Percentiles rank a stretch among this genome's conserved stretches.
Evolutionary conservation across 2,888 invertebrate genomes (phyloP).

Genomic region (Notodonta ziczac): DNA sequence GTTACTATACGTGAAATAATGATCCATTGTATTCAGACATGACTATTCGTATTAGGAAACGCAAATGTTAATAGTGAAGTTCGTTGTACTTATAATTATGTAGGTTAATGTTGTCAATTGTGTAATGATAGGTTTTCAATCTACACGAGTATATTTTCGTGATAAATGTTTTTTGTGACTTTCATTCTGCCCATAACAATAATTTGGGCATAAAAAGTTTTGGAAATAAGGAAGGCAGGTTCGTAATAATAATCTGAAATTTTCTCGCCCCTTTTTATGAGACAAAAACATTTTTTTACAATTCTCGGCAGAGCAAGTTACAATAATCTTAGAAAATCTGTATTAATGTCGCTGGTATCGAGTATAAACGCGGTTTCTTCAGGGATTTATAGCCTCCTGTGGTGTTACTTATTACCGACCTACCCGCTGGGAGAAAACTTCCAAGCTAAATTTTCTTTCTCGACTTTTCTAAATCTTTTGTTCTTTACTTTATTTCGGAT

Average conservation of each 20-base stretch:
- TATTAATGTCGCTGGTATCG: constrained; percentile 61
- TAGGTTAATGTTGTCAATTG: too few relatives aligned
- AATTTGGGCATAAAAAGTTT: too few relatives aligned
- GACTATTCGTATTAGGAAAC: constrained; percentile 14
- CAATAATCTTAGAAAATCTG: constrained; percentile 61
- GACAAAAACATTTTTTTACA: constrained; percentile 28
- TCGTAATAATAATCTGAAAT: background rate
- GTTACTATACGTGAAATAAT: constrained; percentile 15
- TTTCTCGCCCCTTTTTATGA: background rate
- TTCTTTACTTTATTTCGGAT: constrained; percentile 37
- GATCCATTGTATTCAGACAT: constrained; percentile 36
- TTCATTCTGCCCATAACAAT: too few relatives aligned
- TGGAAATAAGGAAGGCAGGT: constrained; percentile 5
- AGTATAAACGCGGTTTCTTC: constrained; percentile 60
- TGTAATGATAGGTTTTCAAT: too few relatives aligned
- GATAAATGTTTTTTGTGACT: too few relatives aligned
- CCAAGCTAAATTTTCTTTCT: constrained; percentile 51
- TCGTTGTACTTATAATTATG: constrained; percentile 10
- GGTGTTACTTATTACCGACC: constrained; percentile 60
- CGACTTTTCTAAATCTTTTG: constrained; percentile 52
- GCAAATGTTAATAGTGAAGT: constrained; percentile 10
- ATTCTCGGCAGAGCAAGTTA: constrained; percentile 43
- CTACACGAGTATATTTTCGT: too few relatives aligned
- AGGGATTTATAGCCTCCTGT: constrained; percentile 54
- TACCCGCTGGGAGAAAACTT: constrained; percentile 46